Conservation (phyloP, 2,797 vertebrate species). For the Prunella strophiata region DNA sequence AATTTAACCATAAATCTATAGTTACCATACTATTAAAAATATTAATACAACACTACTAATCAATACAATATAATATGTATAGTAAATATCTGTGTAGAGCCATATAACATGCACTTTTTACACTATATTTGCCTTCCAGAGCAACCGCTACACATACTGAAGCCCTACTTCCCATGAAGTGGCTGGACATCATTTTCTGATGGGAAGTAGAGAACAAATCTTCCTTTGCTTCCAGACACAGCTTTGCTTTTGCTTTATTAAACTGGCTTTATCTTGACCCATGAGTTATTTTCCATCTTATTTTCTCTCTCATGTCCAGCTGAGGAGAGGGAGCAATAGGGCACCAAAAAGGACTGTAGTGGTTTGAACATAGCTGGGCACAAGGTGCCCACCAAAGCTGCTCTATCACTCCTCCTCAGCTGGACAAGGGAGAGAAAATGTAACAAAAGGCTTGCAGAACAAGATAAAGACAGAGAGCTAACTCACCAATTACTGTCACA, state of each 20-base stretch:
- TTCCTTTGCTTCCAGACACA: background rate
- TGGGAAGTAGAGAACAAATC: background rate
- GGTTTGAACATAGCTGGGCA: background rate
- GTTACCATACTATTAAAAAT: no score
- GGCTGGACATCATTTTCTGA: background rate
- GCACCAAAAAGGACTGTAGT: background rate
- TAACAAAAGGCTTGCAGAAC: background rate
- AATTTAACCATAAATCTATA: no score
- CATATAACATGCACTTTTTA: no score
- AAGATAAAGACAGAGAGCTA: background rate
- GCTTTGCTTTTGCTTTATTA: background rate
- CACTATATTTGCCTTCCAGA: background rate
- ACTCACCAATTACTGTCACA: background rate
- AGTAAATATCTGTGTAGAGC: no score
- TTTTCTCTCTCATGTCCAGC: background rate
- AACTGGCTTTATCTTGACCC: background rate
- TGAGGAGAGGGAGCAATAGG: background rate
- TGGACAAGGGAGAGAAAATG: background rate
- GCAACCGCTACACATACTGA: no score
- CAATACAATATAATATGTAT: no score
- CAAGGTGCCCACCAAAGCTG: background rate
- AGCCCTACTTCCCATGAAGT: background rate
- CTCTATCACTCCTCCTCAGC: background rate
- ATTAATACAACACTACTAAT: no score
- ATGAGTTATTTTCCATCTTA: background rate